Evolutionary conservation across 1,140 invertebrate genomes (phyloP).

Genomic region (Sinonovacula constricta): DNA sequence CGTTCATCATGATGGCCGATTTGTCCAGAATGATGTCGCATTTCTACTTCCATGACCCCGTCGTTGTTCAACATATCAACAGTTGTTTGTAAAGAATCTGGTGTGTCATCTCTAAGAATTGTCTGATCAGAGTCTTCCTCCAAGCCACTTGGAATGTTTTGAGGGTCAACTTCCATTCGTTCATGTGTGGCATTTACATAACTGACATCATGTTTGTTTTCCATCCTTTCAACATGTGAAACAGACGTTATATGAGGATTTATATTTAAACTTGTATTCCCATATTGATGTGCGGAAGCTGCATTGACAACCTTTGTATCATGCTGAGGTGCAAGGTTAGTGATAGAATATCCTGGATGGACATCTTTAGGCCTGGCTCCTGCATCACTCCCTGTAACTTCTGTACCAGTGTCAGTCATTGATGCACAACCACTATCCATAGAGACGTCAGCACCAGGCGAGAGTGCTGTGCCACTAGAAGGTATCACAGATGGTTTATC

Average conservation of each 20-base stretch:
- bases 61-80: too few species aligned
- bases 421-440: constrained; percentile 49
- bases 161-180: constrained; percentile 13
- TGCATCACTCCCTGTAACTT: constrained; percentile 1
- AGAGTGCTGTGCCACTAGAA: constrained; percentile 12
- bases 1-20: constrained; percentile 18
- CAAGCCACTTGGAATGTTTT: neutral
- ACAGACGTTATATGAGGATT: neutral
- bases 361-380: constrained; percentile 55
- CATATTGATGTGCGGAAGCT: neutral
- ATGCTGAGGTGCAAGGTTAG: neutral
- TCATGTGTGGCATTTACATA: constrained; percentile 20
- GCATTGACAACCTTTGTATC: neutral
- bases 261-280: neutral
- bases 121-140: neutral
- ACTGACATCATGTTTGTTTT: neutral
- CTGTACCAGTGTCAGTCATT: constrained; percentile 15
- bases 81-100: too few species aligned
- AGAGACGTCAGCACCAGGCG: constrained; percentile 34
- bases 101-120: too few species aligned
- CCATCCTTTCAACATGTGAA: neutral
- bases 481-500: constrained; percentile 23
- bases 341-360: constrained; percentile 14
- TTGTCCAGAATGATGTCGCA: constrained; percentile 18
- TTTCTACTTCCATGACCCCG: constrained; percentile 48